These are phyloP conservation scores for Peromyscus attwateri DNA, from an alignment of 2,797 vertebrate genomes.

Conservation along the genomic window DNA sequence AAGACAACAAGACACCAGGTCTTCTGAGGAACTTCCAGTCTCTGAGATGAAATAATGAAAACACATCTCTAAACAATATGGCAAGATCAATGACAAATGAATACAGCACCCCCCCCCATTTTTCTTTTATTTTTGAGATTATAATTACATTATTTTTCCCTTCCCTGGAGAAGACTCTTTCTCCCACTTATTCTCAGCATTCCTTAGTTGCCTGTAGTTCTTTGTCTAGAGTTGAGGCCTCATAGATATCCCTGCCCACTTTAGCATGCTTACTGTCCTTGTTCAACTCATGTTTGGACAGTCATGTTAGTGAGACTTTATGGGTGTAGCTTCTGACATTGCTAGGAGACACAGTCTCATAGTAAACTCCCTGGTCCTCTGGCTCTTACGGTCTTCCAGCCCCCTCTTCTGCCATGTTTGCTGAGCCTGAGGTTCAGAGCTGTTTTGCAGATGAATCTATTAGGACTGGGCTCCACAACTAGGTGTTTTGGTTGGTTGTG, in stretches of 20 bases:
- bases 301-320: background rate
- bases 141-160: background rate
- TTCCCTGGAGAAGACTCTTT: background rate
- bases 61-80: background rate
- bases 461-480: background rate
- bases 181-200: background rate
- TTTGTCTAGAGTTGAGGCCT: background rate
- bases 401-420: background rate
- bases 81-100: background rate
- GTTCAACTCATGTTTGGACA: background rate
- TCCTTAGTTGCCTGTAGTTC: background rate
- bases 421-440: background rate
- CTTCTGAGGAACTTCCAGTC: background rate
- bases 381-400: background rate
- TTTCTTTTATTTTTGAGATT: background rate
- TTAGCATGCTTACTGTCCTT: background rate
- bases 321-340: background rate
- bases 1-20: background rate
- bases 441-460: background rate
- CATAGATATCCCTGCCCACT: background rate
- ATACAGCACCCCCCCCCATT: background rate
- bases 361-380: background rate
- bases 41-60: conserved; percentile 3
- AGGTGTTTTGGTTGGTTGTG: background rate
- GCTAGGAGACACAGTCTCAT: background rate